Evolutionary conservation across 2,797 vertebrate species (phyloP), one percentile per base, ranked within the genome.

Genomic region (Cottoperca gobio): DNA sequence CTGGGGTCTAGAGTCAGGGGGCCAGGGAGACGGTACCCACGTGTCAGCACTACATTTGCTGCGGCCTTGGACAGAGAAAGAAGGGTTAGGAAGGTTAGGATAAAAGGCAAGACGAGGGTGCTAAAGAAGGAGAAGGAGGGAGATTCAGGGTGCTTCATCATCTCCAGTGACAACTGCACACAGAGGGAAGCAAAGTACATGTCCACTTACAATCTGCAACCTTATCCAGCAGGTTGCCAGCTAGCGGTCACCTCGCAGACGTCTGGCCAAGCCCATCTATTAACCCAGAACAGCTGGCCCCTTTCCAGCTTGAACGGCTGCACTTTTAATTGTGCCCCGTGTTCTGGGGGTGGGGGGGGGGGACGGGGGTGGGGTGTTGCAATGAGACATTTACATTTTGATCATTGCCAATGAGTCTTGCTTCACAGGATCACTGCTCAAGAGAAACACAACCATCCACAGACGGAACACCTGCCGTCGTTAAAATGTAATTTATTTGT

Each of bases 181-280:
- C 81, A 83, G 87, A 80, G 79, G 85, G 84, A 89, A 86, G 86
- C 67, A 68, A 68, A 88, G 91, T 85, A 86, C 83, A 86, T 80
- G 91, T 91, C 86, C 86, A 85, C 78, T 92, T 86, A 89, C 84
- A 86, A 86, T 91, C 87, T 87, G 86, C 84, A 86, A 74, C 81
- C 86, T 86, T 88, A 86, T 90, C 84, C 86, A 78, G 76, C 80
- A 39, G 64, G 76, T 89, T 90, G 89, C 88, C 90, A 90, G 88
- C 74, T 81, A 91, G 91, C 90, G 91, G 93, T 94, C 93, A 94
- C 87, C 91, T 89, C 88, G 4, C 87, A 93, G 87, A 92, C 78
- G 90, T 94, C 94, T 95, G 89, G 93, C 92, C 91, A 91, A 92
- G 85, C 79, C 86, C 90, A 88, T 93, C 86, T 91, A 91, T 88